phyloP scores from a whole-genome alignment of 2,113 vertebrate species.

The Callocephalon fimbriatum region DNA sequence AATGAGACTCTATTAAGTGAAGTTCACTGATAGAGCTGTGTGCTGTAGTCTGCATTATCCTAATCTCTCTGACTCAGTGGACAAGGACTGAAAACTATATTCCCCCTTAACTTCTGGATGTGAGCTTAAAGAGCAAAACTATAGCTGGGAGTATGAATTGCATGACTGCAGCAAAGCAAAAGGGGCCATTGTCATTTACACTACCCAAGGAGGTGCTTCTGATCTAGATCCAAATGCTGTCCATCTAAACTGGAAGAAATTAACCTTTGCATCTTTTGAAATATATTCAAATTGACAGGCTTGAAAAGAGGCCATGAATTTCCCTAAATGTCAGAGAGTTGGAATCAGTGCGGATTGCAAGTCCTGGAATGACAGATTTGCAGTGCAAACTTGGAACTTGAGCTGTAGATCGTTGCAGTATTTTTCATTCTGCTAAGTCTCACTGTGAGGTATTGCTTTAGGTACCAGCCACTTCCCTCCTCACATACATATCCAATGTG shows the following conservation, averaged over 20 bases:
- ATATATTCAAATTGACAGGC: not conserved
- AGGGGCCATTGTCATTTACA: not conserved
- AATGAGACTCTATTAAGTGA: not conserved
- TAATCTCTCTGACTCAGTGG: not conserved
- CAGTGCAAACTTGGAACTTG: not conserved
- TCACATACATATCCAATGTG: not conserved
- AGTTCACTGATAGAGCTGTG: not conserved
- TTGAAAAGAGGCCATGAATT: not conserved
- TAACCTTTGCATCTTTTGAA: not conserved
- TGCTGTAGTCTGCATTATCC: not conserved
- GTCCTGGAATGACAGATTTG: not conserved
- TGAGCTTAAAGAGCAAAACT: not conserved
- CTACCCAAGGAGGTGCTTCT: not conserved
- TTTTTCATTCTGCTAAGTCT: not conserved
- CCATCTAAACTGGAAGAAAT: not conserved
- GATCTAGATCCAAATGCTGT: not conserved
- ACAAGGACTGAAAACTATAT: not conserved
- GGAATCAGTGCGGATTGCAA: not conserved
- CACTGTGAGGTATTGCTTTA: not conserved
- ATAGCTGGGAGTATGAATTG: not conserved
- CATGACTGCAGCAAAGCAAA: not conserved
- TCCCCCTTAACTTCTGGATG: not conserved
- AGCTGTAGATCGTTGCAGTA: not conserved
- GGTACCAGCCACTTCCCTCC: not conserved
- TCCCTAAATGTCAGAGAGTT: not conserved